phyloP scores from a whole-genome alignment of 2,888 invertebrate species.

The Agrypnus murinus region DNA sequence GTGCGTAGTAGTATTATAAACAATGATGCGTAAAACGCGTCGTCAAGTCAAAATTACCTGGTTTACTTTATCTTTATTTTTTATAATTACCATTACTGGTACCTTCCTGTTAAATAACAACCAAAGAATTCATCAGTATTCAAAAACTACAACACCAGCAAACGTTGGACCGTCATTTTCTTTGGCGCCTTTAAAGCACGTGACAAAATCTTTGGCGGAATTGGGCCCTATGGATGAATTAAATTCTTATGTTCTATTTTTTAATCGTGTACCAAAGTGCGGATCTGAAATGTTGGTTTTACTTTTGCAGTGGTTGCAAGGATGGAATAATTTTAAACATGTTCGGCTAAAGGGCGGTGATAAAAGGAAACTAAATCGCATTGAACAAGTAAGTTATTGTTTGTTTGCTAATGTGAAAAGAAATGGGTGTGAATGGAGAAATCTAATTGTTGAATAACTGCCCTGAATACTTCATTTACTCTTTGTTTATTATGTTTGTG shows the following conservation, averaged over 20 bases:
- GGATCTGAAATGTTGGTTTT: slow-evolving; percentile 77
- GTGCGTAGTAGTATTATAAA: slow-evolving; percentile 13
- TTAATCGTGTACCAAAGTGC: slow-evolving; percentile 76
- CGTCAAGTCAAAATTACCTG: slow-evolving; percentile 52
- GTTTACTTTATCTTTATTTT: slow-evolving; percentile 54
- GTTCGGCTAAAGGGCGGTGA: slow-evolving; percentile 71
- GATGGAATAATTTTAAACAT: slow-evolving; percentile 76
- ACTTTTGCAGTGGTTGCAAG: slow-evolving; percentile 75
- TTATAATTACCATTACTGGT: slow-evolving; percentile 54
- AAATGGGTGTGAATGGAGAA: slow-evolving; percentile 18
- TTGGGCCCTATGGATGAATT: slow-evolving; percentile 71
- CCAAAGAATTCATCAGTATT: slow-evolving; percentile 25
- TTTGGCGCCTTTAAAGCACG: slow-evolving; percentile 63
- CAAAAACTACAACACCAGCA: slow-evolving; percentile 47
- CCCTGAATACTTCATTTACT: slow-evolving; percentile 31
- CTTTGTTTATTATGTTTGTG: slow-evolving; percentile 33
- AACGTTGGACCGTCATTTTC: slow-evolving; percentile 45
- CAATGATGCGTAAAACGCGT: slow-evolving; percentile 46
- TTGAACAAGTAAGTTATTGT: slow-evolving; percentile 68
- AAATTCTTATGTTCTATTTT: slow-evolving; percentile 74
- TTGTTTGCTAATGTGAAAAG: slow-evolving; percentile 10
- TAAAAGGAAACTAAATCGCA: slow-evolving; percentile 62
- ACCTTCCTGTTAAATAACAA: slow-evolving; percentile 50
- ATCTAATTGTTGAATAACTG: slow-evolving; percentile 23
- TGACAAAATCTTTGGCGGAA: slow-evolving; percentile 74